phyloP scores from a whole-genome alignment of 2,113 vertebrate species.

The Cygnus buccinator region DNA sequence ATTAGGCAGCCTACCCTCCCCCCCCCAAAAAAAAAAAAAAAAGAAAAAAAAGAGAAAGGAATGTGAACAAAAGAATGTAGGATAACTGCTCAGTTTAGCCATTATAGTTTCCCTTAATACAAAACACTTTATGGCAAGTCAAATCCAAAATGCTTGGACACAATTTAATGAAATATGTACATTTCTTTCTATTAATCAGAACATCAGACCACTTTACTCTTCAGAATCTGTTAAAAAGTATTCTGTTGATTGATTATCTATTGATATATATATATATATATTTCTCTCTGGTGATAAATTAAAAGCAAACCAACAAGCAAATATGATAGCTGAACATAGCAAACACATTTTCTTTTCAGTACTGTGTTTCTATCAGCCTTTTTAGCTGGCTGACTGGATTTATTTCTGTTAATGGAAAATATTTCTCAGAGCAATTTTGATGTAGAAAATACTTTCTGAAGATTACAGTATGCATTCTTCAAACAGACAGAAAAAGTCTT shows the following conservation, averaged over 20 bases:
- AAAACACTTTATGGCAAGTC: neutral
- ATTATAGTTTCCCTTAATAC: neutral
- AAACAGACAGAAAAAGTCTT: slow-evolving; percentile 52
- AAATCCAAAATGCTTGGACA: neutral
- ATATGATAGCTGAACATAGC: neutral
- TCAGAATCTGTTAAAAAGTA: slow-evolving; percentile 15
- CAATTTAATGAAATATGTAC: neutral
- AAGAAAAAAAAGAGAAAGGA: neutral
- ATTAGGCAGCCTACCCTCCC: no score
- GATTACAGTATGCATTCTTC: slow-evolving; percentile 61
- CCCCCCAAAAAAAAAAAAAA: neutral
- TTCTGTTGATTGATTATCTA: neutral
- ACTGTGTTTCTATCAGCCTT: slow-evolving; percentile 10
- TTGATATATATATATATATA: neutral
- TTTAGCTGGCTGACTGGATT: slow-evolving; percentile 42
- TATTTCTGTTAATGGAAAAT: slow-evolving; percentile 42
- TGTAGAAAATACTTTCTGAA: slow-evolving; percentile 53
- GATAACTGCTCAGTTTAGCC: neutral
- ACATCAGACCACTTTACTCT: neutral
- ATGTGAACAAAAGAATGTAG: neutral
- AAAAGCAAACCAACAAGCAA: neutral
- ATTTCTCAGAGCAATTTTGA: slow-evolving; percentile 49
- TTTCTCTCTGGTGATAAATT: neutral
- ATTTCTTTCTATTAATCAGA: neutral
- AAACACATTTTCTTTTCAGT: slow-evolving; percentile 14